Base-by-base conservation (phyloP, 2,888 invertebrate species). In the Phanerotoma sp. region DNA sequence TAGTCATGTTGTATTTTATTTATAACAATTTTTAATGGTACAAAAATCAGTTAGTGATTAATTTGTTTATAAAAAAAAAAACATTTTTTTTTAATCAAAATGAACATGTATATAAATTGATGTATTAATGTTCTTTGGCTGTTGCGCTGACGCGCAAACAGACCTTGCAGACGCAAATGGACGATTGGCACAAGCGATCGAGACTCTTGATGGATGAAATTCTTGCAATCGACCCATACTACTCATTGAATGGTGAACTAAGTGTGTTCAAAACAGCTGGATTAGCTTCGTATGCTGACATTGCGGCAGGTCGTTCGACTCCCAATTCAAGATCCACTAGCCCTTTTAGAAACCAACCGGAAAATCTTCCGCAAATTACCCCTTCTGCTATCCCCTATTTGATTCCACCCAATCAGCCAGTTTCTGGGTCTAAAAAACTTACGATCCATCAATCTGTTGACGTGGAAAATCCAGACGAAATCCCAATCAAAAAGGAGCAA, bases 211-310 rank as follows among this genome's bases (percentile, higher is more conserved):
- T 84, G 77, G 83, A 83, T 79, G 81, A 84, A 78, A 86, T 88
- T 79, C 85, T 84, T 81, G 83, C 82, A 77, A 79, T 87, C 83
- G 91, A 91, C 82, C 89, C 91, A 71, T 84, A 86, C 82, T 83
- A 79, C 80, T 80, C 82, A 76, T 80, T 81, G 77, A 80, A 81
- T 75, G 75, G 75, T 65, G 77, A 79, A 61, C 79, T 80, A 70
- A 77, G 79, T 72, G 78, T 79, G 68, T 75, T 77, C 68, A 73
- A 79, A 64, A 79, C 78, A 65, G 55, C 58, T 16, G 65, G 65
- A 57, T 62, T 67, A 52, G 64, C 69, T 51, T 77, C 80, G 13
- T 88, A 87, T 79, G 86, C 88, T 66, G 88, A 85, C 74, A 87
- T 89, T 72, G 82, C 87, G 69, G 85, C 88, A 70, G 86, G 87